A percentile compares a stretch with the other conserved stretches of the same genome.
These are phyloP conservation scores for Rhadinocentrus ornatus DNA, from an alignment of 2,797 vertebrate genomes.

Conservation along the genomic window DNA sequence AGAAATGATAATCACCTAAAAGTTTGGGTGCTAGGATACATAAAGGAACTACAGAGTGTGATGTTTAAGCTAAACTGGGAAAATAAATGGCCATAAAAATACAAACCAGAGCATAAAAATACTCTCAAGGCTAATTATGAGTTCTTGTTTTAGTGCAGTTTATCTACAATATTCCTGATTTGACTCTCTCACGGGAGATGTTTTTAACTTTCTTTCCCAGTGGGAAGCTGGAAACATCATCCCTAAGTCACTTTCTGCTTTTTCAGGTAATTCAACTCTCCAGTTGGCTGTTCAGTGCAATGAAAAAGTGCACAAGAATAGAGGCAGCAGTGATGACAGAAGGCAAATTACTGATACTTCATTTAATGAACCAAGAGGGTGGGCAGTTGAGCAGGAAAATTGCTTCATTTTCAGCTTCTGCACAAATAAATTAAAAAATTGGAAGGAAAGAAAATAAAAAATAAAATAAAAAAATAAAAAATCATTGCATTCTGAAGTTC, in stretches of 20 bases:
- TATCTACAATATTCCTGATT: constrained; percentile 9
- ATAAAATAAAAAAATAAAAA: no score
- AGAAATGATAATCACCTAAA: constrained; percentile 27
- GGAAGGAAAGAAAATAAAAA: neutral
- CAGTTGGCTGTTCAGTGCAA: neutral
- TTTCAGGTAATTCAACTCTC: neutral
- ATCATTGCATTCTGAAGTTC: no score
- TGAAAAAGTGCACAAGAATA: no score
- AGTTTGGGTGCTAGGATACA: constrained; percentile 17
- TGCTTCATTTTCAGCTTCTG: neutral
- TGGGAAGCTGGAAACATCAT: neutral
- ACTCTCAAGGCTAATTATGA: constrained; percentile 29
- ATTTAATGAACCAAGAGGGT: neutral
- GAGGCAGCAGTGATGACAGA: neutral
- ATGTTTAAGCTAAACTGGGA: constrained; percentile 36
- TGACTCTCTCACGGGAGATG: neutral
- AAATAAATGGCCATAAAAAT: constrained; percentile 22
- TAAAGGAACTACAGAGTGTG: constrained; percentile 15
- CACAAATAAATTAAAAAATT: neutral
- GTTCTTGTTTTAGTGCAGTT: neutral
- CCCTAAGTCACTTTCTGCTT: no score
- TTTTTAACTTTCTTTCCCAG: neutral
- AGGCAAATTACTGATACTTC: neutral
- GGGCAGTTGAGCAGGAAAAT: neutral
- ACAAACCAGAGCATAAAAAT: constrained; percentile 19